Conservation (phyloP, 2,797 vertebrate genomes). For the Microctenopoma lineatum region DNA sequence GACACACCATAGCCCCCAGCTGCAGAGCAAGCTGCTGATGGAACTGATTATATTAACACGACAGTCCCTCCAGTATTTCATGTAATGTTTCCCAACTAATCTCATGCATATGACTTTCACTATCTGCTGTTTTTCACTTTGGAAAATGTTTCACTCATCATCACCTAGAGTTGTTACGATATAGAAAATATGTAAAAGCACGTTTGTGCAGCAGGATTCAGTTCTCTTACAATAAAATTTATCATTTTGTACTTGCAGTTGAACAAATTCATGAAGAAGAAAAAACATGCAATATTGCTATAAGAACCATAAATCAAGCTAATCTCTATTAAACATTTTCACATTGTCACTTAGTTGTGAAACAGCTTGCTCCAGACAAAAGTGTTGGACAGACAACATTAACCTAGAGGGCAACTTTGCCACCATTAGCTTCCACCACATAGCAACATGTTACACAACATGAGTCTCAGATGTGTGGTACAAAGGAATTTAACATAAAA, state of each 20-base stretch:
- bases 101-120: constrained; percentile 6
- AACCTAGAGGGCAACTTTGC: neutral
- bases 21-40: constrained; percentile 62
- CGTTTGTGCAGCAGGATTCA: neutral
- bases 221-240: neutral
- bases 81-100: constrained; percentile 39
- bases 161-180: neutral
- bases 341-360: neutral
- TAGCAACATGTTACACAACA: neutral
- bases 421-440: neutral
- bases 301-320: neutral
- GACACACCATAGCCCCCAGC: constrained; percentile 65
- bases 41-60: constrained; percentile 65
- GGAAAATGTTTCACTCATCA: constrained; percentile 14
- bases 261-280: neutral
- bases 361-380: neutral
- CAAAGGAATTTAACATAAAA: neutral
- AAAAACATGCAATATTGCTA: neutral
- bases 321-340: neutral
- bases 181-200: neutral
- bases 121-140: constrained; percentile 11
- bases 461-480: constrained; percentile 1
- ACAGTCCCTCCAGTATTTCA: constrained; percentile 49
- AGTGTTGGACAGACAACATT: neutral
- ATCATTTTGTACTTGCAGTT: neutral